phyloP scores from a whole-genome alignment of 2,113 vertebrate species.

The Tringa solitaria region DNA sequence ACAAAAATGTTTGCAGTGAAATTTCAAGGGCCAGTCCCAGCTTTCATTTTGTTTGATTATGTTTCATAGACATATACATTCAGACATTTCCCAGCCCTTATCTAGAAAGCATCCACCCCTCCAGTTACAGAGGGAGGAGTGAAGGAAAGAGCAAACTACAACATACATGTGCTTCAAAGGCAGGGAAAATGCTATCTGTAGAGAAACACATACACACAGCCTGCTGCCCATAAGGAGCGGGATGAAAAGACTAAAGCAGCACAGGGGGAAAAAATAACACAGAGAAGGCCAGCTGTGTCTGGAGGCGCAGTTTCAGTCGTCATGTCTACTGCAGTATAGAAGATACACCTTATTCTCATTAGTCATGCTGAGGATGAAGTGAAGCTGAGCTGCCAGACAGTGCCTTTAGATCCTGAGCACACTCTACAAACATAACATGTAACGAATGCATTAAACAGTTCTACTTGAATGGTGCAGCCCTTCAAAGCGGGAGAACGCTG shows the following conservation, averaged over 20 bases:
- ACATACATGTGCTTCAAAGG: background rate
- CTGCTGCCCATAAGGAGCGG: background rate
- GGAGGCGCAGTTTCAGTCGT: background rate
- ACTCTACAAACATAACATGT: background rate
- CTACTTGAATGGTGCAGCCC: background rate
- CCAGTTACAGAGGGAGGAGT: background rate
- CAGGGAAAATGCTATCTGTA: background rate
- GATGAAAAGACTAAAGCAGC: slow-evolving; percentile 1
- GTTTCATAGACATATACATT: background rate
- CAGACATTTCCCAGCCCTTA: background rate
- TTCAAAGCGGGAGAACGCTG: background rate
- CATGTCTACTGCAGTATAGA: background rate
- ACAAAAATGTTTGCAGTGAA: background rate
- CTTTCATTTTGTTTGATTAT: slow-evolving; percentile 9
- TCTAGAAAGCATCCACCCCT: background rate
- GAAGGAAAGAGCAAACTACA: slow-evolving; percentile 8
- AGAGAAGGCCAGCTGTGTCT: slow-evolving; percentile 20
- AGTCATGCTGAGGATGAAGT: background rate
- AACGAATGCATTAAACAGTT: background rate
- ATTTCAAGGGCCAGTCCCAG: background rate
- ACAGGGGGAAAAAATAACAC: background rate
- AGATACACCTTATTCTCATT: slow-evolving; percentile 21
- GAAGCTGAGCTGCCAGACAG: background rate
- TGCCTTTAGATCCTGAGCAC: background rate
- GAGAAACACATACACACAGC: slow-evolving; percentile 14